phyloP scores from a whole-genome alignment of 2,888 invertebrate genomes.

The Gastracanthus pulcherrimus region DNA sequence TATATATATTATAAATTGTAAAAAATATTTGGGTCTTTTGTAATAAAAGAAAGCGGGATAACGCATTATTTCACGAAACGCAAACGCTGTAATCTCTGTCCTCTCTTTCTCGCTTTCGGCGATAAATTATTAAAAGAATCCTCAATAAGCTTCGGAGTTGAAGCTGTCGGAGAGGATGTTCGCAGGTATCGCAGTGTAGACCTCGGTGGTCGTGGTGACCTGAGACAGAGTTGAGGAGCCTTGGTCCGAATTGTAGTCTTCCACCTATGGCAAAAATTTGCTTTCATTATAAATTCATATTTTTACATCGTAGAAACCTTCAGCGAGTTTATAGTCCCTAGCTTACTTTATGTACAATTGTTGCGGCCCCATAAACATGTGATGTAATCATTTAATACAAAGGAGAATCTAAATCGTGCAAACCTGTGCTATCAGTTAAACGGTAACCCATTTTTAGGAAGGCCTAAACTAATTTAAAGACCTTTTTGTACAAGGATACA shows the following conservation, averaged over 20 bases:
- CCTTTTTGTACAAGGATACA: too few relatives aligned
- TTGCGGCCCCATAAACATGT: too few relatives aligned
- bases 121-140: not conserved
- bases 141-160: not conserved
- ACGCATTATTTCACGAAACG: not conserved
- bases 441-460: too few relatives aligned
- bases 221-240: constrained; percentile 46
- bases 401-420: too few relatives aligned
- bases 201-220: constrained; percentile 34
- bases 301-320: too few relatives aligned
- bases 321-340: too few relatives aligned
- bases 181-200: constrained; percentile 48
- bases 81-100: not conserved
- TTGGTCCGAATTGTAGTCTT: constrained; percentile 39
- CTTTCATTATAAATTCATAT: not conserved
- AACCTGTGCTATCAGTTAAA: too few relatives aligned
- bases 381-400: too few relatives aligned
- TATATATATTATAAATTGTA: not conserved
- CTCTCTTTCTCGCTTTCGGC: not conserved
- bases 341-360: too few relatives aligned
- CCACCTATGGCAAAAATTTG: constrained; percentile 3
- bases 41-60: not conserved
- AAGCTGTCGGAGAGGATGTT: not conserved
- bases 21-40: not conserved
- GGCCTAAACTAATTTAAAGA: too few relatives aligned